Conservation (phyloP, 2,888 invertebrate genomes). For the Geophilus truncorum region DNA sequence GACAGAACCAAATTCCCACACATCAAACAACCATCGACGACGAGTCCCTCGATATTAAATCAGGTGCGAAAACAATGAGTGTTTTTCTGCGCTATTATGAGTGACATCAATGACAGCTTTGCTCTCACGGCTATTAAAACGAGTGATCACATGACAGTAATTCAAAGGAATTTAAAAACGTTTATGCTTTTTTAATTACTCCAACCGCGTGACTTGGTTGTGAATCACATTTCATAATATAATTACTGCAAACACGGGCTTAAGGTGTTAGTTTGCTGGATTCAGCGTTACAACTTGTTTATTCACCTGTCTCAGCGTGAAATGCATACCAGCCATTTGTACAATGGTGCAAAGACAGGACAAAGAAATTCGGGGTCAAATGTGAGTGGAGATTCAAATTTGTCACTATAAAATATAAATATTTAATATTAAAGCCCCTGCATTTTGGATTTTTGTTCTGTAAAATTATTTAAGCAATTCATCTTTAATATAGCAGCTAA, state of each 20-base stretch:
- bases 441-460: too few relatives aligned
- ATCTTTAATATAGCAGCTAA: too few relatives aligned
- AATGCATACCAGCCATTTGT: not conserved
- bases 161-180: not conserved
- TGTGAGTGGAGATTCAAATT: not conserved
- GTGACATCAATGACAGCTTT: not conserved
- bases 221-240: not conserved
- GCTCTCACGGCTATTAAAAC: not conserved
- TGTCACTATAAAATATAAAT: not conserved
- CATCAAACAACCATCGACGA: not conserved
- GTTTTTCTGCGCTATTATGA: not conserved
- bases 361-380: not conserved
- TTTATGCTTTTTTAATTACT: not conserved
- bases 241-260: not conserved
- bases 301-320: not conserved
- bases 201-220: not conserved
- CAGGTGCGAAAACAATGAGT: not conserved
- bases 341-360: not conserved
- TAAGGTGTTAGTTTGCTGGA: not conserved
- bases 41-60: not conserved
- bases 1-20: not conserved
- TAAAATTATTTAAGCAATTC: too few relatives aligned
- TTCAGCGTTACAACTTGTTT: not conserved
- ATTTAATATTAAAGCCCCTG: too few relatives aligned
- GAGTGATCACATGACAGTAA: not conserved